Percentiles rank a stretch among this genome's conserved stretches.
phyloP scores from a whole-genome alignment of 64 coral and sea anemone genomes.

The Cladopsammia gracilis region DNA sequence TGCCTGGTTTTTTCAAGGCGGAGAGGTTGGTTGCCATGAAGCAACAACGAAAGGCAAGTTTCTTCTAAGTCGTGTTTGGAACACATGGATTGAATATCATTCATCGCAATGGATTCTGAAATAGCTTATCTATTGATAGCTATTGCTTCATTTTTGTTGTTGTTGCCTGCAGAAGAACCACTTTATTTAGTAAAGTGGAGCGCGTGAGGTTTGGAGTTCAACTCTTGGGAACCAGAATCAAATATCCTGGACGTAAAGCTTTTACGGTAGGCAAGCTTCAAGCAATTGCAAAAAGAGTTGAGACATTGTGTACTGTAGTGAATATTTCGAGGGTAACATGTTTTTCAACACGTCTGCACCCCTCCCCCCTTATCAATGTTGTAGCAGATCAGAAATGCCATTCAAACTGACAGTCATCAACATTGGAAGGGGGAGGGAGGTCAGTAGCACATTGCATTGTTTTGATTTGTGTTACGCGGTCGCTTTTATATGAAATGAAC shows the following conservation, averaged over 20 bases:
- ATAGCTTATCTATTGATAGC: background rate
- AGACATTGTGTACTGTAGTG: no score
- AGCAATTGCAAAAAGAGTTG: no score
- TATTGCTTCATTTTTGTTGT: background rate
- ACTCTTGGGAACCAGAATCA: background rate
- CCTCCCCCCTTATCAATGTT: no score
- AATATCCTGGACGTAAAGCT: background rate
- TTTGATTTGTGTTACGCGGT: no score
- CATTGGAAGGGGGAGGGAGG: no score
- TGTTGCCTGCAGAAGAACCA: background rate
- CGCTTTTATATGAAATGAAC: no score
- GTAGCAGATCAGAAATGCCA: no score
- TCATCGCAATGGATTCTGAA: no score
- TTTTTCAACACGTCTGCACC: no score
- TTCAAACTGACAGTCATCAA: no score
- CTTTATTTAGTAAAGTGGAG: background rate
- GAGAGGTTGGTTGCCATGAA: background rate
- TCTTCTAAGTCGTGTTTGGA: background rate
- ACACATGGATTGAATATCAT: background rate
- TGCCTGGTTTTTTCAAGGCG: background rate
- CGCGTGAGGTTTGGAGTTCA: background rate
- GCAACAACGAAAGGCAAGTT: background rate
- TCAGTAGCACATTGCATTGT: no score
- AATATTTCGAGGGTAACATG: no score
- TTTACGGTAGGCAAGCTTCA: conserved; percentile 3